Evolutionary conservation across 2,113 vertebrate species (phyloP).

Genomic region (Cyanistes caeruleus): DNA sequence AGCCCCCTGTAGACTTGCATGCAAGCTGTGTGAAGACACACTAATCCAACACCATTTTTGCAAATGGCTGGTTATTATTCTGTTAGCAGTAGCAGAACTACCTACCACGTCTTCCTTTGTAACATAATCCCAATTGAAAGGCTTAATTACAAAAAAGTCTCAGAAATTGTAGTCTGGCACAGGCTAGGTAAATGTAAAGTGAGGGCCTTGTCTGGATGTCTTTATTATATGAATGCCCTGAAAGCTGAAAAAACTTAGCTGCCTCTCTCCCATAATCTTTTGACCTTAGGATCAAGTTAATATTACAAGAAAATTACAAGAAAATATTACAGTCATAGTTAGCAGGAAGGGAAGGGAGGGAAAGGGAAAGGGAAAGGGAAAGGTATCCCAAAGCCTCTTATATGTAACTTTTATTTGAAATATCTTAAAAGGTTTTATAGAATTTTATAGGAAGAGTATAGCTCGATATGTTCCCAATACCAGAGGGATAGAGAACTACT

Average conservation of each 20-base stretch:
- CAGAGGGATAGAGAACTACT: neutral
- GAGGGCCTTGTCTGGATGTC: neutral
- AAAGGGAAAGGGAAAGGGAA: neutral
- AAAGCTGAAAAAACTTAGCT: neutral
- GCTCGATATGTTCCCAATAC: accelerated
- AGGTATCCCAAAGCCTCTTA: neutral
- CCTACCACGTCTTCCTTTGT: neutral
- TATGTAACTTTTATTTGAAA: neutral
- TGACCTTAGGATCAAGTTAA: neutral
- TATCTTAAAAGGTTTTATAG: neutral
- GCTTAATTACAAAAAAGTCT: neutral
- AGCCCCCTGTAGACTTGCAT: slow-evolving; percentile 17
- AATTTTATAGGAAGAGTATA: neutral
- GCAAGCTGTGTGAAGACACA: neutral
- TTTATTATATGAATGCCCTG: neutral
- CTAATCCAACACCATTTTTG: neutral
- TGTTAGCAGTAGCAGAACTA: neutral
- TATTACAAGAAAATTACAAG: neutral
- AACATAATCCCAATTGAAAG: neutral
- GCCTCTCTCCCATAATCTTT: neutral
- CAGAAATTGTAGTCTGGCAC: neutral
- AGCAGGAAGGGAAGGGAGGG: neutral
- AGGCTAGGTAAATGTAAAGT: neutral
- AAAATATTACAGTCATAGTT: neutral
- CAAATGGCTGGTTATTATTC: neutral